phyloP scores from a whole-genome alignment of 2,797 vertebrate genomes.

The Poeciliopsis paucimaculata region DNA sequence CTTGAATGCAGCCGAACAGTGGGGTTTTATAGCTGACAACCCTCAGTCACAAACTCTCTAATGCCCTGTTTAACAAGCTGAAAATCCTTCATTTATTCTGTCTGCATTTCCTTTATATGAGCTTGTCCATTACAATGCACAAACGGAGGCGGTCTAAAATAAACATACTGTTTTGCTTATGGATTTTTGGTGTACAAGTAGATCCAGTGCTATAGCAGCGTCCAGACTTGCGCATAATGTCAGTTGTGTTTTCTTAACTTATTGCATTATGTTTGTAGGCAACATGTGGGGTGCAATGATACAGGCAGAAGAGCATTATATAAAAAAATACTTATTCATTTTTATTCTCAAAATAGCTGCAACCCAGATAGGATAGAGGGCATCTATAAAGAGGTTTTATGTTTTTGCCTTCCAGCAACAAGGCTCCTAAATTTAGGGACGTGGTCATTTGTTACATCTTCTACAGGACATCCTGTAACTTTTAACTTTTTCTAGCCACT shows the following conservation, averaged over 20 bases:
- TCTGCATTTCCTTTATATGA: constrained; percentile 67
- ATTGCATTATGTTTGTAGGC: neutral
- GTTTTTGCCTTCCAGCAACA: neutral
- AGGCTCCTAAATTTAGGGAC: neutral
- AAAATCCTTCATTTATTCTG: constrained; percentile 79
- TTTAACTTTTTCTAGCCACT: neutral
- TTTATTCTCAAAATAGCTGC: neutral
- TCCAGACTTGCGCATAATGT: neutral
- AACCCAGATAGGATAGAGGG: neutral
- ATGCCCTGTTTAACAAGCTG: constrained; percentile 81
- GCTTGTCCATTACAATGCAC: constrained; percentile 65
- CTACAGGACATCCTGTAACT: neutral
- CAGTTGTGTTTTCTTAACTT: neutral
- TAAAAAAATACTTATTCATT: neutral
- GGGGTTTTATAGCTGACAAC: constrained; percentile 76
- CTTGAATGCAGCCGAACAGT: constrained; percentile 69
- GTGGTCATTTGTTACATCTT: neutral
- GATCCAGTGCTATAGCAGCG: neutral
- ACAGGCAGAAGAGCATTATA: neutral
- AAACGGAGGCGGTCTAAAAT: constrained; percentile 62
- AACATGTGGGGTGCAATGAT: neutral
- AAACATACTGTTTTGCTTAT: constrained; percentile 23
- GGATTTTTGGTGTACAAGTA: neutral
- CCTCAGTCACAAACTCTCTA: constrained; percentile 79
- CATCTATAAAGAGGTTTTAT: neutral